phyloP scores from a whole-genome alignment of 2,888 invertebrate genomes.

The Drosophila robusta region DNA sequence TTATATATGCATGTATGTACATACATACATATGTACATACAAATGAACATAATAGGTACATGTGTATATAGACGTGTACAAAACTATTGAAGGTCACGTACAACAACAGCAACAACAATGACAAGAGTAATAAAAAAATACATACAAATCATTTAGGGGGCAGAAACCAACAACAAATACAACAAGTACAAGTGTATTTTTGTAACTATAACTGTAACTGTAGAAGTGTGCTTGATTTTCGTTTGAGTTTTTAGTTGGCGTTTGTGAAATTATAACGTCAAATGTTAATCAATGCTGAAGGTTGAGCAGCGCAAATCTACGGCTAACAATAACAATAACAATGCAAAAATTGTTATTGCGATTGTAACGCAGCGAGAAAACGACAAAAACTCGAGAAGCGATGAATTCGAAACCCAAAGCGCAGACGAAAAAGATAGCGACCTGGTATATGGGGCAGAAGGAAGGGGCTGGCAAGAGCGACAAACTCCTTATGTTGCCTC shows the following conservation, averaged over 20 bases:
- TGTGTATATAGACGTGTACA: conserved; percentile 47
- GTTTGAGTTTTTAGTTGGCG: conserved; percentile 63
- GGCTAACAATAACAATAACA: conserved; percentile 50
- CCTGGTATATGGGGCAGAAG: conserved; percentile 21
- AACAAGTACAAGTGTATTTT: conserved; percentile 1
- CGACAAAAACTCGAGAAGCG: conserved; percentile 38
- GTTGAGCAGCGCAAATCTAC: conserved; percentile 57
- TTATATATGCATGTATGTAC: neutral
- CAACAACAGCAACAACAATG: conserved; percentile 38
- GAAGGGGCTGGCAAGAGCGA: conserved; percentile 7
- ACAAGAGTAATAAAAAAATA: conserved; percentile 54
- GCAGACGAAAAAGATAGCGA: conserved; percentile 22
- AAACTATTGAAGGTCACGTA: conserved; percentile 77
- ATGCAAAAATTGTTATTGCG: conserved; percentile 44
- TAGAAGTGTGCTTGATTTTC: conserved; percentile 51
- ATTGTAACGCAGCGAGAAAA: conserved; percentile 59
- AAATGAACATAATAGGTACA: conserved; percentile 57
- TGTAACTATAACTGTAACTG: conserved; percentile 21
- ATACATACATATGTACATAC: conserved; percentile 16
- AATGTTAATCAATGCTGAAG: conserved; percentile 81
- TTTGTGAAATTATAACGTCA: conserved; percentile 81
- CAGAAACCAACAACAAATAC: conserved; percentile 27
- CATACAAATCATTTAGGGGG: conserved; percentile 50
- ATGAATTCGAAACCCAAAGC: conserved; percentile 53
- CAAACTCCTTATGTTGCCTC: conserved; percentile 38